These are phyloP conservation scores for Ameiurus melas DNA, from an alignment of 2,113 vertebrate genomes.

Conservation along the genomic window DNA sequence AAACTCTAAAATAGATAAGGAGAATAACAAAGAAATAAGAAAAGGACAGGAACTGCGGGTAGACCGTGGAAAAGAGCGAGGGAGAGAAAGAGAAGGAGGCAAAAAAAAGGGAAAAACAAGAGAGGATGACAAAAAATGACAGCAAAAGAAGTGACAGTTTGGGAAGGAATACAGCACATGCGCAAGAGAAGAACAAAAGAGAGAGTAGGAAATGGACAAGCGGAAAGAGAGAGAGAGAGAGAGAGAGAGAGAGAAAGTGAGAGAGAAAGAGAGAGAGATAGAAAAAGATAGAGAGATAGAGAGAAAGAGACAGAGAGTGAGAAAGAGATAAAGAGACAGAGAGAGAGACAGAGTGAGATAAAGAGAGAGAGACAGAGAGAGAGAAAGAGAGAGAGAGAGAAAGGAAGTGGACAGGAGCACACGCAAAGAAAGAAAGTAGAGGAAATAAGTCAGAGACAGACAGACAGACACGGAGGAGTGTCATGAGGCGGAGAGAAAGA, in stretches of 20 bases:
- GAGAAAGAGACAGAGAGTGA: too few species aligned
- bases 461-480: slow-evolving; percentile 3
- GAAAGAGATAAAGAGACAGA: too few species aligned
- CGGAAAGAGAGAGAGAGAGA: background rate
- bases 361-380: background rate
- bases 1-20: background rate
- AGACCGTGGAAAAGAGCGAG: background rate
- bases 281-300: background rate
- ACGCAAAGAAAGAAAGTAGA: background rate
- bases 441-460: background rate
- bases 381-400: background rate
- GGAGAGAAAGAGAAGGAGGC: background rate
- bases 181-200: too few species aligned
- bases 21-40: background rate
- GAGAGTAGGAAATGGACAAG: background rate
- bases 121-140: background rate
- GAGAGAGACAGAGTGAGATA: background rate
- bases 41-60: too few species aligned
- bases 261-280: background rate
- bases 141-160: background rate
- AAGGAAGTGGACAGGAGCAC: background rate
- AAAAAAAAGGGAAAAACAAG: background rate
- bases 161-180: too few species aligned
- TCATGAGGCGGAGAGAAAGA: background rate
- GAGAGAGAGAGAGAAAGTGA: too few species aligned